These are phyloP conservation scores for Kuschelorhynchus macadamiae DNA, from an alignment of 2,888 invertebrate genomes.

Conservation along the genomic window DNA sequence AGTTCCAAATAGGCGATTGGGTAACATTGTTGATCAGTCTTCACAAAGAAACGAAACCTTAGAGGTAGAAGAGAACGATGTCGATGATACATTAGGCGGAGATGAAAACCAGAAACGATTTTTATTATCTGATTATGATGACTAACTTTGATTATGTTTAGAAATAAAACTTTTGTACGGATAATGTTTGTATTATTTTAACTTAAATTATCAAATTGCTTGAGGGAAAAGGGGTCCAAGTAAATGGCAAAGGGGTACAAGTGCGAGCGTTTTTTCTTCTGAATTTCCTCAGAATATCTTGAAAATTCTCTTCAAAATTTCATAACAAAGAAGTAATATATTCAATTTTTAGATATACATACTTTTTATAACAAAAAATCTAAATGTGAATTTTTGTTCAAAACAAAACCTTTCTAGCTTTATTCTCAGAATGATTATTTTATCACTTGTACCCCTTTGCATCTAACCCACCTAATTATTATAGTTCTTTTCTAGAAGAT, in stretches of 20 bases:
- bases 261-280: conserved; percentile 4
- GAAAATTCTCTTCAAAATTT: too few relatives aligned
- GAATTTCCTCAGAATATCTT: too few relatives aligned
- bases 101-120: background rate
- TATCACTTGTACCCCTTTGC: too few relatives aligned
- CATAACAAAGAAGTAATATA: too few relatives aligned
- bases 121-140: conserved; percentile 3
- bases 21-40: background rate
- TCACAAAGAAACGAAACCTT: background rate
- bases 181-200: background rate
- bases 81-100: background rate
- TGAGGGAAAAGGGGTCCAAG: conserved; percentile 3
- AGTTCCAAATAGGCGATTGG: background rate
- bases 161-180: background rate
- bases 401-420: too few relatives aligned
- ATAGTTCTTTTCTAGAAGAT: too few relatives aligned
- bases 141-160: background rate
- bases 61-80: background rate
- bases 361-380: too few relatives aligned
- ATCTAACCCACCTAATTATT: too few relatives aligned
- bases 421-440: too few relatives aligned
- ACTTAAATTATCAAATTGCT: background rate
- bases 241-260: conserved; percentile 13
- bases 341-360: too few relatives aligned
- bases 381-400: too few relatives aligned